Evolutionary conservation across 1,140 invertebrate species (phyloP).

Genomic region (Brachionus angularis): DNA sequence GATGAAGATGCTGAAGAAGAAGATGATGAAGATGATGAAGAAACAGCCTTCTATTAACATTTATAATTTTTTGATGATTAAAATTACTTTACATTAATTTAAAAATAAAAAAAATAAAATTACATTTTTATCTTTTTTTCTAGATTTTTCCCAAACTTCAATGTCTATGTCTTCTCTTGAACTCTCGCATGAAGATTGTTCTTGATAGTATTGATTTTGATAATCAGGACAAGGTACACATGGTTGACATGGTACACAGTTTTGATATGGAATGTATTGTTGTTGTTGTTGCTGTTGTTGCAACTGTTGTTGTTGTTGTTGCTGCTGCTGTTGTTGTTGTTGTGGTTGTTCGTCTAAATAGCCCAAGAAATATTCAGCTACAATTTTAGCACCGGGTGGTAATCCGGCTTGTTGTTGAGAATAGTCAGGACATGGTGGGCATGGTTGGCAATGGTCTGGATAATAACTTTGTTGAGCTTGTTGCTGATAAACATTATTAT

Average conservation of each 20-base stretch:
- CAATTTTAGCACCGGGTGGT: slow-evolving; percentile 43
- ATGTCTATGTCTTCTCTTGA: slow-evolving; percentile 42
- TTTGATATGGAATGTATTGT: not conserved
- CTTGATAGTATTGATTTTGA: slow-evolving; percentile 25
- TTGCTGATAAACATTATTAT: not conserved
- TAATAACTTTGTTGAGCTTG: slow-evolving; percentile 7
- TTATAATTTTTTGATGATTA: no score
- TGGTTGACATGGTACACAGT: not conserved
- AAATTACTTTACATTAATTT: no score
- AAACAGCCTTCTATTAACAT: no score
- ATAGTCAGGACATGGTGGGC: not conserved
- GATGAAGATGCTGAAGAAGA: not conserved
- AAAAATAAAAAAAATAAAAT: no score
- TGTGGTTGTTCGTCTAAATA: slow-evolving; percentile 34
- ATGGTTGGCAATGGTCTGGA: not conserved
- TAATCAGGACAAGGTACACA: not conserved
- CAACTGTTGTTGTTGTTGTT: not conserved
- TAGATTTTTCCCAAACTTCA: slow-evolving; percentile 41
- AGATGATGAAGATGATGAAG: not conserved
- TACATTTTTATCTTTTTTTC: slow-evolving; percentile 34
- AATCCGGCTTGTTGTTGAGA: not conserved
- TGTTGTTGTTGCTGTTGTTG: not conserved
- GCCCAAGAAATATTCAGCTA: slow-evolving; percentile 38
- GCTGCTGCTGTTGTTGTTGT: not conserved
- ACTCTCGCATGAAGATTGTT: not conserved